Evolutionary conservation across 2,797 vertebrate species (phyloP).

Genomic region (Ammospiza maritima): DNA sequence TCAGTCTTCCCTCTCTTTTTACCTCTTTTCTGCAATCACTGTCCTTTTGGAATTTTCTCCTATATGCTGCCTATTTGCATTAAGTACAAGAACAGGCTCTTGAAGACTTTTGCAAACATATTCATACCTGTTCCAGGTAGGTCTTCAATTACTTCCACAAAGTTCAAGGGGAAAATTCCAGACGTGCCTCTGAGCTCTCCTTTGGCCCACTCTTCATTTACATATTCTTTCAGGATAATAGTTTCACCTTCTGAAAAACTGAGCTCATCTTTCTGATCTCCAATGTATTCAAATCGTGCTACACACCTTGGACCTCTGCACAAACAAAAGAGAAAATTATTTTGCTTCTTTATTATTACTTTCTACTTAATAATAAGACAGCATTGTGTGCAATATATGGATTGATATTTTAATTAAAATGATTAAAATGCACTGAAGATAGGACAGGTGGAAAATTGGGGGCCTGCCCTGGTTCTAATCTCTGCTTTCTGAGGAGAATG

Average conservation of each 20-base stretch:
- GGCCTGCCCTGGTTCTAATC: background rate
- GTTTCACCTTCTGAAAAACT: constrained; percentile 91
- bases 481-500: background rate
- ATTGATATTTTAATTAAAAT: background rate
- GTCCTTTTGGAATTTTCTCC: background rate
- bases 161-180: constrained; percentile 93
- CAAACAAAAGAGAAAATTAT: constrained; percentile 16
- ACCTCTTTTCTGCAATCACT: background rate
- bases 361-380: background rate
- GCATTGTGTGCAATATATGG: background rate
- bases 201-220: constrained; percentile 91
- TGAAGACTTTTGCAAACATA: constrained; percentile 36
- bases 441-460: background rate
- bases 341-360: background rate
- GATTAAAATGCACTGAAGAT: background rate
- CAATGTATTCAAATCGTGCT: constrained; percentile 92
- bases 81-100: background rate
- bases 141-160: constrained; percentile 90
- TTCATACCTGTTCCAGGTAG: constrained; percentile 70
- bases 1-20: background rate
- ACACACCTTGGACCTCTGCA: constrained; percentile 87
- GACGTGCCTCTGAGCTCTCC: constrained; percentile 79
- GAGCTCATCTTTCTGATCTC: constrained; percentile 89
- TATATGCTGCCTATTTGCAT: background rate
- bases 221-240: constrained; percentile 86